phyloP scores from a whole-genome alignment of 2,888 invertebrate genomes.

The Nebria salina region DNA sequence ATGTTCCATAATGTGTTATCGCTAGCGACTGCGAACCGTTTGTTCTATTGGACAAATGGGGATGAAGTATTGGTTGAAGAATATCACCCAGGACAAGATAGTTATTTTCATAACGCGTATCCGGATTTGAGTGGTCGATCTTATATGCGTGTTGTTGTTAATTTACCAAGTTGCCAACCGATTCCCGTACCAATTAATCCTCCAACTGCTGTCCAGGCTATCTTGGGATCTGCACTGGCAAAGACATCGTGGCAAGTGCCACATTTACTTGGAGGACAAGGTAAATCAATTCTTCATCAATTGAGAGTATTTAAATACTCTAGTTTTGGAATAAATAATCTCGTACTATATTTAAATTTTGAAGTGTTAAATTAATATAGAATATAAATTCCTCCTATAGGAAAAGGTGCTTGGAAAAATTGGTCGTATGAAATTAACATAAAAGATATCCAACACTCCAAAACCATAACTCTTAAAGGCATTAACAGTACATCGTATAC shows the following conservation, averaged over 20 bases:
- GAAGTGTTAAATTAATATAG: too few species aligned
- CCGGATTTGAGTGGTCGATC: conserved; percentile 63
- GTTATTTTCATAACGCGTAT: conserved; percentile 82
- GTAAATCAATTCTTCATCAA: conserved; percentile 57
- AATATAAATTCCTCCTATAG: conserved; percentile 54
- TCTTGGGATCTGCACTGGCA: conserved; percentile 79
- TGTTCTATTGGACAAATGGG: conserved; percentile 90
- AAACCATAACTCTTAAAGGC: conserved; percentile 60
- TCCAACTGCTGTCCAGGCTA: conserved; percentile 81
- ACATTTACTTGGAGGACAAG: conserved; percentile 78
- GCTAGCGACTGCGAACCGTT: conserved; percentile 77
- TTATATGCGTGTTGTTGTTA: conserved; percentile 63
- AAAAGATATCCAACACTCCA: conserved; percentile 65
- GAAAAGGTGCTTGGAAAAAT: conserved; percentile 73
- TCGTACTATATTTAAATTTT: conserved; percentile 41
- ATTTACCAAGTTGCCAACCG: conserved; percentile 79
- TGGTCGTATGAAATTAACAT: conserved; percentile 83
- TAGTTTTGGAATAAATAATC: too few species aligned
- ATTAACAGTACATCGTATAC: conserved; percentile 72
- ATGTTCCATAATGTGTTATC: conserved; percentile 80
- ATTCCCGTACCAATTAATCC: conserved; percentile 81
- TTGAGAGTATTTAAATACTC: too few species aligned
- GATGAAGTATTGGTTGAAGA: conserved; percentile 81
- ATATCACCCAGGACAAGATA: conserved; percentile 73
- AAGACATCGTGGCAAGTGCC: conserved; percentile 86